Evolutionary conservation across 53 echinoderm and acorn worm genomes (phyloP), one percentile per base, ranked within the genome.

Genomic region (Patiria pectinifera): DNA sequence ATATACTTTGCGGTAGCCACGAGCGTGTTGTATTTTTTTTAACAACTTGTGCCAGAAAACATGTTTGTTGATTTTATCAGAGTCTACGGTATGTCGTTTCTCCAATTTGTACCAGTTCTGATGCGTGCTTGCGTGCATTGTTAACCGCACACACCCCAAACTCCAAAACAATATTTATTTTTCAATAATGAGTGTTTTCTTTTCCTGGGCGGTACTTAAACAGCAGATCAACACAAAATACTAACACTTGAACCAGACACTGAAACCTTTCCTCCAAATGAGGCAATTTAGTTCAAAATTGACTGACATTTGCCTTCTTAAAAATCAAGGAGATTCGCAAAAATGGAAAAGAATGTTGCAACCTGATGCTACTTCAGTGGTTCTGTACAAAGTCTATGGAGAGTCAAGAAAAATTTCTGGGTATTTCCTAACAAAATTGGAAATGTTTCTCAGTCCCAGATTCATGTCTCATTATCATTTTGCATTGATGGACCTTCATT

Each of bases 61-160:
- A 44, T 78, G 88, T 88, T 88, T 88, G 78, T 88, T 88, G 88
- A 62, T 88, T 60, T 78, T 59, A 23, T 25, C 35, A 4, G 45
- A 22, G 60, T 21, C 60, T 44, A 78, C 10, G 60, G 88, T 43
- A 78, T 61, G 23, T 18, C 14, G 45, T 60, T 35, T 78, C 61
- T 75, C 75, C 16, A 11, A 82, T 22, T 59, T 58, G 11, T 25
- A 26, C 75, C 69, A 47, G 22, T 86, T 86, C 47, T 1, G 59
- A 86, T 23, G 43, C 21, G 11, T 79, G 13, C 16, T 4, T 46
- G 45, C 7, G 12, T 24, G 80, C 59, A 48, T 18, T 46, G 5
- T 13, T 9, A 8, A 72, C 86, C 48, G 16, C 86, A 86, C 35
- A 69, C 75, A 72, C 86, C 47, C n/a, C n/a, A 74, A 86, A 86